Percentiles rank a stretch among this genome's conserved stretches.
Conservation (phyloP, 2,797 vertebrate species). For the Anguilla marmorata region DNA sequence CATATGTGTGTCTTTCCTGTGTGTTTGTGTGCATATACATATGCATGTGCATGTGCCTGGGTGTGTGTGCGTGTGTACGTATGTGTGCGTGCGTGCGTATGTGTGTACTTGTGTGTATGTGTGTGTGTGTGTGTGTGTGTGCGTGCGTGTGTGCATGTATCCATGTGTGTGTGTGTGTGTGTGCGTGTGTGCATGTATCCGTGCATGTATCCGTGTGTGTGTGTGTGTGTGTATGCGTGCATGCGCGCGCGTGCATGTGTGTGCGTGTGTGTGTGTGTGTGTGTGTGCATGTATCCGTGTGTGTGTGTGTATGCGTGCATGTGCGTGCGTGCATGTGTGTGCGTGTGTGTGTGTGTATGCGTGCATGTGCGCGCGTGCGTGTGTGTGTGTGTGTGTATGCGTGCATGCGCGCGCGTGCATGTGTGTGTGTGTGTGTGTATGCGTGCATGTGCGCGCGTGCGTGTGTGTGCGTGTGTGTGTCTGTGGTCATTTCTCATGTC, state of each 20-base stretch:
- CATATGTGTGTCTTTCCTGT: background rate
- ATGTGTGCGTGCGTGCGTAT: too few species aligned
- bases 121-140: conserved; percentile 11
- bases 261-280: too few species aligned
- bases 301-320: too few species aligned
- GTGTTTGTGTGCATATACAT: background rate
- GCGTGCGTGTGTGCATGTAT: background rate
- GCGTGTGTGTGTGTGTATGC: conserved; percentile 1
- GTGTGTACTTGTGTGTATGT: too few species aligned
- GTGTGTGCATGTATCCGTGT: too few species aligned
- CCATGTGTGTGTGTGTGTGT: background rate
- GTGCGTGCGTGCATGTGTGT: too few species aligned
- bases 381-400: background rate
- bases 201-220: too few species aligned
- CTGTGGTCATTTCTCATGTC: conserved; percentile 54
- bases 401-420: background rate
- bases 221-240: too few species aligned
- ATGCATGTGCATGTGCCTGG: background rate
- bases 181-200: too few species aligned
- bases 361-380: background rate
- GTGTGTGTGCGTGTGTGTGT: conserved; percentile 28
- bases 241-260: too few species aligned
- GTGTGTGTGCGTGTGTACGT: too few species aligned
- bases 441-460: background rate
- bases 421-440: background rate